A percentile compares a stretch with the other conserved stretches of the same genome.
These are phyloP conservation scores for Albula goreensis DNA, from an alignment of 2,113 vertebrate species.

Conservation along the genomic window DNA sequence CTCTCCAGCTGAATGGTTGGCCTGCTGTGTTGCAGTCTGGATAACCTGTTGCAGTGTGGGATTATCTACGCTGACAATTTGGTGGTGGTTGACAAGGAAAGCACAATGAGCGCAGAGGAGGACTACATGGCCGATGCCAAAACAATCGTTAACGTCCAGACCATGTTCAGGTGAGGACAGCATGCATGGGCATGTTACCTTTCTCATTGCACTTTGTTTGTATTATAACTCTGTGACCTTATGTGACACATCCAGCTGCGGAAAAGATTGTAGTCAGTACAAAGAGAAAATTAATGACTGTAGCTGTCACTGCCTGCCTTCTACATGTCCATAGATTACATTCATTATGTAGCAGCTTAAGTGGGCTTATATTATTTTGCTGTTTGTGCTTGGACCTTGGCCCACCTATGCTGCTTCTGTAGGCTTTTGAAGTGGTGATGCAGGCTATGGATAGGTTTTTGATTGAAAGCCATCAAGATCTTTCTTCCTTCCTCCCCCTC, in stretches of 20 bases:
- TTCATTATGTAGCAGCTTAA: neutral
- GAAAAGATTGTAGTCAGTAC: too few species aligned
- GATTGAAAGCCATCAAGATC: neutral
- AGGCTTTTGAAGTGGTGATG: neutral
- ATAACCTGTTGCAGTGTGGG: slow-evolving; percentile 92
- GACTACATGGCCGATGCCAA: slow-evolving; percentile 99
- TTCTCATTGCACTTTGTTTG: neutral
- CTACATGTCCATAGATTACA: too few species aligned
- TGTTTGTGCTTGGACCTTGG: neutral
- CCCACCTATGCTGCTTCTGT: neutral
- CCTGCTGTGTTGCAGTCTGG: slow-evolving; percentile 75
- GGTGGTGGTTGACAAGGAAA: slow-evolving; percentile 98
- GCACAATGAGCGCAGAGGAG: slow-evolving; percentile 96
- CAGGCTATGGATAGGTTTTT: too few species aligned
- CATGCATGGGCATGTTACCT: neutral
- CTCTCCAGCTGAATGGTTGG: neutral
- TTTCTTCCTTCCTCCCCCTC: neutral
- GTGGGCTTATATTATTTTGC: too few species aligned
- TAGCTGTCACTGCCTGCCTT: too few species aligned
- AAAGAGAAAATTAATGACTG: too few species aligned
- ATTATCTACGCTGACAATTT: slow-evolving; percentile 95
- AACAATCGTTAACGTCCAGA: slow-evolving; percentile 97
- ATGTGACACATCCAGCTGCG: neutral
- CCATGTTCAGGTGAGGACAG: slow-evolving; percentile 85
- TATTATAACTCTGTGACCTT: neutral